Base-by-base conservation (phyloP, 2,113 vertebrate species). In the Cyprinodon brontotheroides region DNA sequence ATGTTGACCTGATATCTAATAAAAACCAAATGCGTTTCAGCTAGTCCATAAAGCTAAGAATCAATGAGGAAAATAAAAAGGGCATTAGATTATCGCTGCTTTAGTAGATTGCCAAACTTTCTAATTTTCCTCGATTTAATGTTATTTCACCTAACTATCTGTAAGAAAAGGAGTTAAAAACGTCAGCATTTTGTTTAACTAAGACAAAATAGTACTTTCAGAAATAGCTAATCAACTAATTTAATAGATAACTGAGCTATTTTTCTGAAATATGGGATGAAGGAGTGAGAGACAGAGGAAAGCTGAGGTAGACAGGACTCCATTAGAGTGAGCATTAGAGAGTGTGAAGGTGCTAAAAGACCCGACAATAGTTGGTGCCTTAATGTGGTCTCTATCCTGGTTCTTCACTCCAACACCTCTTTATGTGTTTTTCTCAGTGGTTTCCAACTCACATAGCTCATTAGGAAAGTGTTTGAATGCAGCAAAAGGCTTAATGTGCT, bases 271-370 rank as follows among this genome's bases (percentile, higher is more conserved):
- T 70, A 64, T 64, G 11, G 70, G 20, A 36, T 47, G 62, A 40
- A 12, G 15, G 47, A 39, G 60, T 47, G 29, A 48, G 57, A 36
- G 50, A 61, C n/a, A 53, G 70, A 60, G 39, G 22, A 66, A 17
- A 50, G 12, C 45, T 47, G 69, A 57, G 50, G 57, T 29, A 15
- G 43, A n/a, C 68, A 41, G 63, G 68, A 60, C 37, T 1, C 15
- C 37, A 59, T 15, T 59, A 74, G 67, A 53, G 15, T 11, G 48
- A 79, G 66, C 60, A 69, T 79, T 81, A 87, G 77, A 81, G 77
- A 71, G 69, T 60, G 48, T n/a, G 87, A 77, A 72, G 77, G 79
- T 71, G 78, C 71, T 86, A 80, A 86, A 89, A 81, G 85, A 66
- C 10, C 73, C 43, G 40, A 86, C 77, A 81, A 84, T 62, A 77